Evolutionary conservation across 2,113 vertebrate genomes (phyloP).

Genomic region (Taxidea taxus): DNA sequence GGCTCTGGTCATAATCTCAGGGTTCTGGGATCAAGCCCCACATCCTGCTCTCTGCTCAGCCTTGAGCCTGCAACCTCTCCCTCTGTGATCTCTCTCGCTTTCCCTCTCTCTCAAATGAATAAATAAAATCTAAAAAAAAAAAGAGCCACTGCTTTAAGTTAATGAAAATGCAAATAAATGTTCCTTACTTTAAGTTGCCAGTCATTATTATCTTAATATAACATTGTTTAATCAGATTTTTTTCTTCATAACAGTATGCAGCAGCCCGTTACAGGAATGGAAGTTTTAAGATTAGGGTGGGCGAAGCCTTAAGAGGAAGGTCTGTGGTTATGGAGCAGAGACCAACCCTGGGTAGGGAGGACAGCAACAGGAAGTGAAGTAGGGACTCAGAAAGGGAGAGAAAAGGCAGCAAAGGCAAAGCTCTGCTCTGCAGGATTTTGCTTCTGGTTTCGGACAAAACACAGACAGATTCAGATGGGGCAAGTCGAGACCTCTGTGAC

Average conservation of each 20-base stretch:
- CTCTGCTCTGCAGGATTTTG: neutral
- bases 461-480: neutral
- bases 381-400: neutral
- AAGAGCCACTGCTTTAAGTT: constrained; percentile 17
- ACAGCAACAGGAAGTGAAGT: neutral
- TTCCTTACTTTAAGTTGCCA: neutral
- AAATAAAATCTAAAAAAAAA: too few species aligned
- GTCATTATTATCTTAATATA: neutral
- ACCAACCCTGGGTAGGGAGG: neutral
- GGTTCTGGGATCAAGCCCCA: neutral
- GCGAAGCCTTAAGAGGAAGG: neutral
- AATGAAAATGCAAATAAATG: constrained; percentile 28
- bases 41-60: too few species aligned
- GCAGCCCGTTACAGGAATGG: neutral
- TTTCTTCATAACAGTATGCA: neutral
- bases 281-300: neutral
- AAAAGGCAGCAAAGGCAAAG: neutral
- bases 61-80: too few species aligned
- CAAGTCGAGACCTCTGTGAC: neutral
- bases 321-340: neutral
- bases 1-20: neutral
- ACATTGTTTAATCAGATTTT: neutral
- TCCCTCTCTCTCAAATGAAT: too few species aligned
- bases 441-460: neutral
- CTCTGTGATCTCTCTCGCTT: too few species aligned